These are phyloP conservation scores for Euplexia lucipara DNA, from an alignment of 2,888 invertebrate genomes.

Conservation along the genomic window DNA sequence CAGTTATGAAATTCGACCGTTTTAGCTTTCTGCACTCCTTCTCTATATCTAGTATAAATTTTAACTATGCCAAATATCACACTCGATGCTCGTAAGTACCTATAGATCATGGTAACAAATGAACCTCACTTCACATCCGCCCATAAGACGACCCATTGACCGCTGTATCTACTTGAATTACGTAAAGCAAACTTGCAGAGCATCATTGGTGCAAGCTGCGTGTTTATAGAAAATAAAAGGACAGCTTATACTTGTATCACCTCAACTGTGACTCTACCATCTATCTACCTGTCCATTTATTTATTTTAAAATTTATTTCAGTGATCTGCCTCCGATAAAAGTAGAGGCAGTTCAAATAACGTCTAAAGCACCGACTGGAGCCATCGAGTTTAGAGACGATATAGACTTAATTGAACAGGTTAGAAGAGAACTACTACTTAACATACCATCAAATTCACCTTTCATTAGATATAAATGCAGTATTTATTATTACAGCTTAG, in stretches of 20 bases:
- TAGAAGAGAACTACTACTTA: background rate
- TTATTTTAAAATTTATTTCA: conserved; percentile 57
- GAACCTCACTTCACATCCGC: too few relatives aligned
- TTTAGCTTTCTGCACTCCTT: too few relatives aligned
- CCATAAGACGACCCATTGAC: too few relatives aligned
- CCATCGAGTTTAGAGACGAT: conserved; percentile 88
- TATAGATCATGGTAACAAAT: too few relatives aligned
- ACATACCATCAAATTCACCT: background rate
- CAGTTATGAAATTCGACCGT: too few relatives aligned
- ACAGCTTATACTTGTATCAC: background rate
- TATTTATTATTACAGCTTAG: conserved; percentile 83
- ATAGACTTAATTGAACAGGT: conserved; percentile 89
- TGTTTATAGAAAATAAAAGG: background rate
- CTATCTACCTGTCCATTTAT: background rate
- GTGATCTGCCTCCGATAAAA: conserved; percentile 77
- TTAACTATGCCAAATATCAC: too few relatives aligned
- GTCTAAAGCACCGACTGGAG: conserved; percentile 67
- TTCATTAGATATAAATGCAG: conserved; percentile 9
- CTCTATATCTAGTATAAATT: too few relatives aligned
- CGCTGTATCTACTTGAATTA: too few relatives aligned
- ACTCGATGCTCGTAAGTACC: too few relatives aligned
- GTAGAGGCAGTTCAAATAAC: conserved; percentile 12
- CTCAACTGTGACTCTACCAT: background rate
- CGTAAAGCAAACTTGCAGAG: too few relatives aligned
- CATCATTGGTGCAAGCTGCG: too few relatives aligned